phyloP scores from a whole-genome alignment of 2,113 vertebrate species.

The Hymenochirus boettgeri region DNA sequence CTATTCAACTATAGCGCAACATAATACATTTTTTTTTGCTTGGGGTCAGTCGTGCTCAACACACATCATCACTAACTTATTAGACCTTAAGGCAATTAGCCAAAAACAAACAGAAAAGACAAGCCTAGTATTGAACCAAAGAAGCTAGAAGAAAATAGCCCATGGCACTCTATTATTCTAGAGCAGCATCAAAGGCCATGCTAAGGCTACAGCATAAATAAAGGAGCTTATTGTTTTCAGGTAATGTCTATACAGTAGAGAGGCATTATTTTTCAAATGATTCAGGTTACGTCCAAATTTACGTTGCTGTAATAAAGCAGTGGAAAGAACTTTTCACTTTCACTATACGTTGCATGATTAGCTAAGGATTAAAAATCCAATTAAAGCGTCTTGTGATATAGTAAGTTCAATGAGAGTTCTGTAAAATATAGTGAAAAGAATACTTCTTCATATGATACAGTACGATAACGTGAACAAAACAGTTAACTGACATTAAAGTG shows the following conservation, averaged over 20 bases:
- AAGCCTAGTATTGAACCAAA: constrained; percentile 84
- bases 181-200: constrained; percentile 80
- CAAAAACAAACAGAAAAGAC: constrained; percentile 94
- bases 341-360: constrained; percentile 73
- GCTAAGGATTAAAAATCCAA: constrained; percentile 80
- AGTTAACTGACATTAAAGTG: constrained; percentile 52
- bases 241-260: constrained; percentile 77
- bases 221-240: constrained; percentile 83
- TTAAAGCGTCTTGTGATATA: constrained; percentile 65
- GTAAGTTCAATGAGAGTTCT: constrained; percentile 66
- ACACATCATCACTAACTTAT: constrained; percentile 98
- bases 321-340: constrained; percentile 79
- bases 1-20: constrained; percentile 62
- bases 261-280: constrained; percentile 77
- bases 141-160: constrained; percentile 82
- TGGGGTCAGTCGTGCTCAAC: constrained; percentile 74
- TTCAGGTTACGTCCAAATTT: constrained; percentile 81
- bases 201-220: constrained; percentile 72
- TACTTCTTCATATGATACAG: constrained; percentile 57
- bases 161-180: constrained; percentile 78
- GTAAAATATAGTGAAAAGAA: constrained; percentile 66
- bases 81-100: constrained; percentile 97
- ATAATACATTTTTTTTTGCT: constrained; percentile 88
- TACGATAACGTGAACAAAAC: constrained; percentile 53
- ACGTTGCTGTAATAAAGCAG: constrained; percentile 61